phyloP scores from a whole-genome alignment of 2,797 vertebrate genomes.

The Ataeniobius toweri region DNA sequence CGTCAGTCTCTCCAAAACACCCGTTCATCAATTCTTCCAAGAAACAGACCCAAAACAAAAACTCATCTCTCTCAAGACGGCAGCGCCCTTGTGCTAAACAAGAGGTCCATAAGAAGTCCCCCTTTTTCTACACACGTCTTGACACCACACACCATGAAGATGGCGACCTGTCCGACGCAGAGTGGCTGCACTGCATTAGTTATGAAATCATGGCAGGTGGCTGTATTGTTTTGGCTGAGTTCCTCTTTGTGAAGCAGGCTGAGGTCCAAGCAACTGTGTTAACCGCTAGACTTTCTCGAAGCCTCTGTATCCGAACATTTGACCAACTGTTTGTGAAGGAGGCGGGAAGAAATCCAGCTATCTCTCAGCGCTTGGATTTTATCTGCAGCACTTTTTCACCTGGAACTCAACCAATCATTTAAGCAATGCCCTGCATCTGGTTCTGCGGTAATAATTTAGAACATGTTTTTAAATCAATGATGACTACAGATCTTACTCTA shows the following conservation, averaged over 20 bases:
- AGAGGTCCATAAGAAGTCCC: slow-evolving; percentile 85
- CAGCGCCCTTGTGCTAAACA: slow-evolving; percentile 84
- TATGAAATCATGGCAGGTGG: slow-evolving; percentile 51
- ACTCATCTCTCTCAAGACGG: slow-evolving; percentile 75
- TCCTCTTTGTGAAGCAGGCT: slow-evolving; percentile 22
- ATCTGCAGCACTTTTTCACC: slow-evolving; percentile 31
- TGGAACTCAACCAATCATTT: slow-evolving; percentile 66
- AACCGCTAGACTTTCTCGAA: slow-evolving; percentile 12
- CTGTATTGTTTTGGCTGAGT: slow-evolving; percentile 62
- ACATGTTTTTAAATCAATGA: slow-evolving; percentile 21
- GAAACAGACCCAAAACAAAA: slow-evolving; percentile 41
- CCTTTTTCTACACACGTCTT: slow-evolving; percentile 86
- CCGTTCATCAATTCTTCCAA: slow-evolving; percentile 13
- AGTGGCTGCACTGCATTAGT: slow-evolving; percentile 75
- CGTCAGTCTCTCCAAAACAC: neutral
- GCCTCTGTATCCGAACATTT: slow-evolving; percentile 75
- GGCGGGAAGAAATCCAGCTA: slow-evolving; percentile 28
- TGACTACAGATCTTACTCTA: neutral
- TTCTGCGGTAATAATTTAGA: slow-evolving; percentile 56
- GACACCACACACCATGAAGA: slow-evolving; percentile 62
- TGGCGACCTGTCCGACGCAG: slow-evolving; percentile 44
- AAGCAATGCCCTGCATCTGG: slow-evolving; percentile 54
- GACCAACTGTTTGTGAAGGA: slow-evolving; percentile 81
- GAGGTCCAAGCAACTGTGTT: slow-evolving; percentile 53
- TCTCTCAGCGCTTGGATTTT: slow-evolving; percentile 51